A percentile compares a stretch with the other conserved stretches of the same genome.
These are phyloP conservation scores for Thomomys bottae DNA, from an alignment of 2,113 vertebrate genomes.

Conservation along the genomic window DNA sequence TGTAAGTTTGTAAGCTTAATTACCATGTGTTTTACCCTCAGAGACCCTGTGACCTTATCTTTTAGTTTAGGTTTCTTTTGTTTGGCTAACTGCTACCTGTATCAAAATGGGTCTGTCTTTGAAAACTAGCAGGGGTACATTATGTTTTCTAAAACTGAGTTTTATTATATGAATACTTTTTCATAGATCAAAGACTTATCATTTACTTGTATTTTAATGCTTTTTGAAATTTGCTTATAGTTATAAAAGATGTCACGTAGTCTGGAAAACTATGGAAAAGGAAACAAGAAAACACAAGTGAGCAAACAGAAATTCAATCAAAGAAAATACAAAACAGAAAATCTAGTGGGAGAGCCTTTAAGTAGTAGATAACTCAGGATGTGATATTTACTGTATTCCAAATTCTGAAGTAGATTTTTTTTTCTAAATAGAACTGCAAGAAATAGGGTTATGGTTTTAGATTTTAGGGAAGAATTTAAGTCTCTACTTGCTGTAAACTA, in stretches of 20 bases:
- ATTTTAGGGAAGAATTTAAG: not conserved
- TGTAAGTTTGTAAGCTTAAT: no score
- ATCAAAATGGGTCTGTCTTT: not conserved
- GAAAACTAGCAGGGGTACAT: not conserved
- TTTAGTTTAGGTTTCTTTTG: no score
- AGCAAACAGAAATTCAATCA: not conserved
- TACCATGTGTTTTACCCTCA: no score
- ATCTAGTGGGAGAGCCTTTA: not conserved
- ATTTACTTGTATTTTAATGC: not conserved
- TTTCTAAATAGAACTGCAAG: not conserved
- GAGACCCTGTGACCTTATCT: no score
- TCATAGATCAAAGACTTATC: not conserved
- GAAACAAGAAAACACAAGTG: not conserved
- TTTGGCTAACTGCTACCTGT: no score
- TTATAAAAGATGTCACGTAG: constrained; percentile 10
- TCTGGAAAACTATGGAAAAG: not conserved
- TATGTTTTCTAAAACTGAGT: not conserved
- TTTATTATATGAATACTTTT: constrained; percentile 15
- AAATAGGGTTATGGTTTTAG: not conserved
- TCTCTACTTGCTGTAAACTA: not conserved
- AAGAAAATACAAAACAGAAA: not conserved
- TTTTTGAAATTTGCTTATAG: not conserved
- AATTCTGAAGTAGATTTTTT: not conserved
- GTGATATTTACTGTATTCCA: not conserved
- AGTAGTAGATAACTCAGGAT: not conserved